These are phyloP conservation scores for Triplophysa yarkandensis DNA, from an alignment of 2,797 vertebrate genomes.

Conservation along the genomic window DNA sequence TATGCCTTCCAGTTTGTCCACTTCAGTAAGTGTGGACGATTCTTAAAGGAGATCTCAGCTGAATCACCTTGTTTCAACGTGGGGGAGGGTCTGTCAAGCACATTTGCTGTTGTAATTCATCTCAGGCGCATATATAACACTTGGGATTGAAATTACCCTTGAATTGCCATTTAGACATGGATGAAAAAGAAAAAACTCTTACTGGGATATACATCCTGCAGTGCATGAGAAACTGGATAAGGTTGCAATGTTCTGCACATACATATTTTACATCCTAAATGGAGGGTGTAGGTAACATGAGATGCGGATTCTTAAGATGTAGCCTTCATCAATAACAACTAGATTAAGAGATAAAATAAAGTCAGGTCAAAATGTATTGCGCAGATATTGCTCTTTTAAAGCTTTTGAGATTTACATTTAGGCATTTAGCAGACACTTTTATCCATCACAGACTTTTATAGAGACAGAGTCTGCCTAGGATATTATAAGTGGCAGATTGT, in stretches of 20 bases:
- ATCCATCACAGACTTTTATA: too few relatives aligned
- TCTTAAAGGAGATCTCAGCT: background rate
- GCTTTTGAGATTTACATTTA: background rate
- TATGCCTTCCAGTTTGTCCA: background rate
- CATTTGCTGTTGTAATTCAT: conserved; percentile 3
- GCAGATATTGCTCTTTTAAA: background rate
- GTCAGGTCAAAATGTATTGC: background rate
- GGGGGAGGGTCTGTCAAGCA: background rate
- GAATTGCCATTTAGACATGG: conserved; percentile 8
- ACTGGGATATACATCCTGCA: conserved; percentile 7
- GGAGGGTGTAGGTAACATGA: background rate
- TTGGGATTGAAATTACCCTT: background rate
- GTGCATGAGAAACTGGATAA: background rate
- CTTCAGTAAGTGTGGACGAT: background rate
- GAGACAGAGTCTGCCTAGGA: too few relatives aligned
- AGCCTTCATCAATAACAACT: background rate
- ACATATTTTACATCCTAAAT: background rate
- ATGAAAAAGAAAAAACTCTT: conserved; percentile 8
- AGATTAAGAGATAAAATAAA: background rate
- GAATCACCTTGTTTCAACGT: background rate
- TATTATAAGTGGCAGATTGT: too few relatives aligned
- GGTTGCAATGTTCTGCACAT: background rate
- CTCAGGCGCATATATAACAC: conserved; percentile 17
- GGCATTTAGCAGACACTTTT: too few relatives aligned
- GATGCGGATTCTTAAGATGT: background rate